phyloP scores from a whole-genome alignment of 2,888 invertebrate species.

The Sinohyriopsis cumingii region DNA sequence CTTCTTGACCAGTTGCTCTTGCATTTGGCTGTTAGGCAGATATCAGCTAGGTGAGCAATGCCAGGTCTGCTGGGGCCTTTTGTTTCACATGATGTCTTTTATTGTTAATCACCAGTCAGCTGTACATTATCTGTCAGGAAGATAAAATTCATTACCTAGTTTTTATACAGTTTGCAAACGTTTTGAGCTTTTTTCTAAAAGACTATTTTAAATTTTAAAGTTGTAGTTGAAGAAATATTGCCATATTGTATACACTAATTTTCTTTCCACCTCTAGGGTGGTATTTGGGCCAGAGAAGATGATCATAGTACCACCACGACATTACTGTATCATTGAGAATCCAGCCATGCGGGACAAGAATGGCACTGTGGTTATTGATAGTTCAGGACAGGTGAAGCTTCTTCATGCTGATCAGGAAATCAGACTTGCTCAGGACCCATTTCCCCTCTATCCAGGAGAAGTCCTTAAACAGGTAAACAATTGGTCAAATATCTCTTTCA shows the following conservation, averaged over 20 bases:
- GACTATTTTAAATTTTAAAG: too few relatives aligned
- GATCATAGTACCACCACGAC: conserved; percentile 74
- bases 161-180: background rate
- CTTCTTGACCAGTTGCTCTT: too few relatives aligned
- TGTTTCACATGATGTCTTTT: too few relatives aligned
- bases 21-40: too few relatives aligned
- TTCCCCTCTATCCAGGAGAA: conserved; percentile 75
- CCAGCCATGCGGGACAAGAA: conserved; percentile 71
- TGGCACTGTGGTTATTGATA: conserved; percentile 66
- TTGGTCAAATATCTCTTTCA: background rate
- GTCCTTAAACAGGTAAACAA: conserved; percentile 56
- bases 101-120: too few relatives aligned
- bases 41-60: too few relatives aligned
- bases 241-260: too few relatives aligned
- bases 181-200: too few relatives aligned
- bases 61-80: too few relatives aligned
- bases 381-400: conserved; percentile 71
- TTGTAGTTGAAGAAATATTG: too few relatives aligned
- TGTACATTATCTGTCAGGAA: too few relatives aligned
- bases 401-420: conserved; percentile 74
- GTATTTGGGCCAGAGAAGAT: conserved; percentile 72
- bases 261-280: conserved; percentile 62
- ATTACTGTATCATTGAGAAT: conserved; percentile 74
- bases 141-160: background rate
- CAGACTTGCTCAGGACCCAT: conserved; percentile 74